Evolutionary conservation across 1,140 invertebrate genomes (phyloP).

Genomic region (Lordiphosa stackelbergi): DNA sequence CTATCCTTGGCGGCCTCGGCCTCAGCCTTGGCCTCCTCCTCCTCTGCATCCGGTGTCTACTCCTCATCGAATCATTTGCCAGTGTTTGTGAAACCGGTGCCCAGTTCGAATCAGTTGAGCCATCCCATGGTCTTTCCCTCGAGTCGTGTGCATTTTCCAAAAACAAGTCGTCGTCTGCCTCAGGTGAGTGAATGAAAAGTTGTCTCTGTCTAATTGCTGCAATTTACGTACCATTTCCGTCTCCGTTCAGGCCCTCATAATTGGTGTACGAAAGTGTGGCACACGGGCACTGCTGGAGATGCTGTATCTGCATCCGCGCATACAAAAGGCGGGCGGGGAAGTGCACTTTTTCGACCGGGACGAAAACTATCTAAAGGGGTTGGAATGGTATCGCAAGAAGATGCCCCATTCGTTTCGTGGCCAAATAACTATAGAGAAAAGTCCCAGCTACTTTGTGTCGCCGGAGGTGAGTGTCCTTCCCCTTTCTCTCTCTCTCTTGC

Average conservation of each 20-base stretch:
- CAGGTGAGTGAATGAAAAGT: conserved; percentile 71
- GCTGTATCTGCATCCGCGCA: conserved; percentile 93
- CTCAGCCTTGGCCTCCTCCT: conserved; percentile 17
- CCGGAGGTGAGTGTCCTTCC: conserved; percentile 86
- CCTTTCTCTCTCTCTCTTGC: not conserved
- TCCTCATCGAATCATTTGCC: conserved; percentile 52
- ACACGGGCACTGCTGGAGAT: conserved; percentile 95
- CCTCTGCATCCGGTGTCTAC: conserved; percentile 6
- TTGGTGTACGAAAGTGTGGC: conserved; percentile 95
- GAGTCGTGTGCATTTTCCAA: conserved; percentile 78
- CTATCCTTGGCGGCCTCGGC: conserved; percentile 54
- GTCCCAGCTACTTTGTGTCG: conserved; percentile 97
- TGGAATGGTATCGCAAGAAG: conserved; percentile 94
- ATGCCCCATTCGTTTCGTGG: conserved; percentile 94
- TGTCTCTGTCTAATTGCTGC: conserved; percentile 45
- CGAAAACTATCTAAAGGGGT: conserved; percentile 91
- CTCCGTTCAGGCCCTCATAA: conserved; percentile 87
- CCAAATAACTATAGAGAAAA: conserved; percentile 98
- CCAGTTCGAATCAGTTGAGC: conserved; percentile 61
- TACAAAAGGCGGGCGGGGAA: conserved; percentile 94
- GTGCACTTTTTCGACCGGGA: conserved; percentile 96
- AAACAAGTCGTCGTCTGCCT: conserved; percentile 79
- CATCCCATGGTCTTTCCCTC: conserved; percentile 77
- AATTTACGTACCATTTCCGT: conserved; percentile 39
- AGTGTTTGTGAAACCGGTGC: conserved; percentile 61